Conservation (phyloP, 92 coral and sea anemone genomes). For the Phymanthus crucifer region DNA sequence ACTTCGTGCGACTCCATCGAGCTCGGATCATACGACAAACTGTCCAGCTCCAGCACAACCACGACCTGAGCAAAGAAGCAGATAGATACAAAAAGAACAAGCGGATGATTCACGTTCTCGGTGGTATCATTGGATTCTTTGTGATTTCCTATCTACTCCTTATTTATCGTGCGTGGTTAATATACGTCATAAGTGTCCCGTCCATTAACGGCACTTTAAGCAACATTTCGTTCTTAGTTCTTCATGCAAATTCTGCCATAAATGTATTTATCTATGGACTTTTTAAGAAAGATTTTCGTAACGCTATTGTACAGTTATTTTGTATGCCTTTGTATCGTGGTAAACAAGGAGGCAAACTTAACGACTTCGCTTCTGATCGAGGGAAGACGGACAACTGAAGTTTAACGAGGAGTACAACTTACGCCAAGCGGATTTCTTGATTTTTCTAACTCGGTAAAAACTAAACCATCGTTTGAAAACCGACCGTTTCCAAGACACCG, state of each 20-base stretch:
- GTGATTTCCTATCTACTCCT: background rate
- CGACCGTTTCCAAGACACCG: no score
- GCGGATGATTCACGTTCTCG: background rate
- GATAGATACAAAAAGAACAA: background rate
- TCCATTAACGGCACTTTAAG: background rate
- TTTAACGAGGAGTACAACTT: no score
- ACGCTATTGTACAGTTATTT: background rate
- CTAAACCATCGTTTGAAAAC: no score
- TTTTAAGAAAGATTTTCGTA: background rate
- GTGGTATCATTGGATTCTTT: background rate
- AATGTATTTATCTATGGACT: slow-evolving; percentile 1
- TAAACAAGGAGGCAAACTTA: background rate
- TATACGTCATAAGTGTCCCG: background rate
- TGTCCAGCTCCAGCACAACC: background rate
- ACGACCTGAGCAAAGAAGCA: background rate
- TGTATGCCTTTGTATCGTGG: background rate
- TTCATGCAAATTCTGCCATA: background rate
- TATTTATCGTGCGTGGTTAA: slow-evolving; percentile 2
- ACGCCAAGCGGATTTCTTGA: no score
- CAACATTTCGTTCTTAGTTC: background rate
- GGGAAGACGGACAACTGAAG: background rate
- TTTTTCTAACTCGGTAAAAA: background rate
- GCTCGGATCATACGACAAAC: background rate
- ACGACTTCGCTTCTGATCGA: background rate
- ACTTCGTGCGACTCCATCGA: background rate